A percentile compares a stretch with the other conserved stretches of the same genome.
These are phyloP conservation scores for Tanytarsus gracilentus DNA, from an alignment of 2,888 invertebrate genomes.

Conservation along the genomic window DNA sequence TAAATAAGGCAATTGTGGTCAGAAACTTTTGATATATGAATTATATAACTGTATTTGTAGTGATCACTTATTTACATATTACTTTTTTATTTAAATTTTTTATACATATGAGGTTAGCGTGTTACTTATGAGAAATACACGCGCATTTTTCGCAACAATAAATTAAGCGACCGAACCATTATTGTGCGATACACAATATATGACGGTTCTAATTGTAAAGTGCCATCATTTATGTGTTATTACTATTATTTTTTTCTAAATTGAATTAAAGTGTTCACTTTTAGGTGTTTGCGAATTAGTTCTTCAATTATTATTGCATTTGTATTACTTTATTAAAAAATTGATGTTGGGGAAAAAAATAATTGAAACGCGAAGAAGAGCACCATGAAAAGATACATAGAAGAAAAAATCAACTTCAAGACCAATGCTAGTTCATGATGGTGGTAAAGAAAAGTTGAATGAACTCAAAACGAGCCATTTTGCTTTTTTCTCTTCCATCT, in stretches of 20 bases:
- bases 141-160: too few relatives aligned
- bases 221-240: neutral
- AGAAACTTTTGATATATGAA: conserved; percentile 4
- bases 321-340: neutral
- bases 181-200: too few relatives aligned
- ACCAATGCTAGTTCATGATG: conserved; percentile 3
- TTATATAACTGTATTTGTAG: conserved; percentile 26
- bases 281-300: conserved; percentile 9
- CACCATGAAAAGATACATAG: neutral
- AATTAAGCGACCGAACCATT: too few relatives aligned
- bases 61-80: neutral
- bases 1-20: conserved; percentile 2
- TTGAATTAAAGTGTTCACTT: neutral
- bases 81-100: neutral
- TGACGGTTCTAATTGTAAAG: too few relatives aligned
- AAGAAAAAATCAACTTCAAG: neutral
- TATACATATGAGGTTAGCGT: neutral
- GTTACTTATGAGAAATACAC: neutral
- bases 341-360: neutral
- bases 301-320: neutral
- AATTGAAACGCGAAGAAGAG: neutral
- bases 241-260: neutral
- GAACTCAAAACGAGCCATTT: conserved; percentile 27
- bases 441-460: conserved; percentile 20
- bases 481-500: conserved; percentile 20